Base-by-base conservation (phyloP, 2,113 vertebrate species). In the Dryoscopus gambensis region DNA sequence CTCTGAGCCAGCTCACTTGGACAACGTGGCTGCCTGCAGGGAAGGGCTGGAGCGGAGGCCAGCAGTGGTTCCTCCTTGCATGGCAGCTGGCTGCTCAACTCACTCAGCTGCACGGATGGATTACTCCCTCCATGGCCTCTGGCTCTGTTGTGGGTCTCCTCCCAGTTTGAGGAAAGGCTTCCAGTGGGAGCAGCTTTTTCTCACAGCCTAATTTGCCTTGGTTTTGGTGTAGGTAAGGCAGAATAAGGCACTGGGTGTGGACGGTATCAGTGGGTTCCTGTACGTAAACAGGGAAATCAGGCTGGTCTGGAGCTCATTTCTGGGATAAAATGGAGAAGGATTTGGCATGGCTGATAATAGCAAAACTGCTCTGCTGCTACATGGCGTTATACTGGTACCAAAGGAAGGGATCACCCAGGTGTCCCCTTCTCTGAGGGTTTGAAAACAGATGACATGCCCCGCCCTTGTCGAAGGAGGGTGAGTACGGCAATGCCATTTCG, bases 401-500 rank as follows among this genome's bases (percentile, higher is more conserved):
- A 84, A 87, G 65, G 86, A 71, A 60, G 57, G 71, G 40, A 55
- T 62, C 52, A 64, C 18, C 30, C 56, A 28, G 28, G 44, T 4
- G 0, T 88, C 60, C 56, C 71, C 60, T 78, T 52, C 92, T 88
- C 23, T 42, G 31, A 80, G 31, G 24, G 42, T 64, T n/a, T 74
- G 69, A 74, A 90, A 90, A 74, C 14, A 63, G 49, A 8, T 49
- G 46, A 65, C 8, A 24, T 39, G 19, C 63, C 75, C 50, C 67
- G 79, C 21, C 83, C 16, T n/a, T 64, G 82, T 50, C 11, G 3
- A 78, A 91, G 71, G 30, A 85, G 55, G 17, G n/a, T 46, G 68
- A 52, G 33, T 18, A 47, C 0, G 0, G 60, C 67, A 33, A 74
- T 40, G 65, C 49, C 7, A 0, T 49, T 49, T 65, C 5, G 0